Conservation (phyloP, 2,888 invertebrate species). For the Nemapogon koenigi region DNA sequence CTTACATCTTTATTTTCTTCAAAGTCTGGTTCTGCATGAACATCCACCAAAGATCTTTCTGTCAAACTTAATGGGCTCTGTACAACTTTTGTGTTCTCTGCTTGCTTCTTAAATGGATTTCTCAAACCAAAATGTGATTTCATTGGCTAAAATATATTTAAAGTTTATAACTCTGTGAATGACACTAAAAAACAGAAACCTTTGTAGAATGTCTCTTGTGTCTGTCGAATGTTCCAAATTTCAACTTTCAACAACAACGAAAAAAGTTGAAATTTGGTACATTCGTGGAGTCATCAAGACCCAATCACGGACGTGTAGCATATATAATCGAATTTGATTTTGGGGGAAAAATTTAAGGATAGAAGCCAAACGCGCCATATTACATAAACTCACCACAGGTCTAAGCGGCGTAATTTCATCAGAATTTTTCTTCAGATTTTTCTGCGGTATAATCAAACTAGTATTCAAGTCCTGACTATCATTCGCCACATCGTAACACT, state of each 20-base stretch:
- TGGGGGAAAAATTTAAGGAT: slow-evolving; percentile 10
- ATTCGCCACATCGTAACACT: slow-evolving; percentile 43
- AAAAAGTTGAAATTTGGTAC: too few species aligned
- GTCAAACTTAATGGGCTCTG: slow-evolving; percentile 48
- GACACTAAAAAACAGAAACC: not conserved
- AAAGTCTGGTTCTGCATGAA: slow-evolving; percentile 26
- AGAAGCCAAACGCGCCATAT: not conserved
- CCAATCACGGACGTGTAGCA: too few species aligned
- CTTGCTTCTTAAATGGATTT: slow-evolving; percentile 60
- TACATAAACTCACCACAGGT: slow-evolving; percentile 38
- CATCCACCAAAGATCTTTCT: slow-evolving; percentile 42
- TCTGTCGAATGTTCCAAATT: too few species aligned
- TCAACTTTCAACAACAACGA: too few species aligned
- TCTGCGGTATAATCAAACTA: slow-evolving; percentile 50
- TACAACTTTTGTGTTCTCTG: slow-evolving; percentile 28
- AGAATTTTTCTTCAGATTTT: too few species aligned
- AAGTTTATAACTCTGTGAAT: not conserved
- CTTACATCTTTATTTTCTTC: slow-evolving; percentile 43
- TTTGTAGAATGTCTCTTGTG: too few species aligned
- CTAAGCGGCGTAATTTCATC: slow-evolving; percentile 39
- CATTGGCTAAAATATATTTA: slow-evolving; percentile 40
- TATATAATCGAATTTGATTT: too few species aligned
- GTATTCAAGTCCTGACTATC: slow-evolving; percentile 39
- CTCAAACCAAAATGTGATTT: slow-evolving; percentile 44
- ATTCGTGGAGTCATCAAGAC: too few species aligned